These are phyloP conservation scores for Neoniphon sammara DNA, from an alignment of 2,797 vertebrate genomes.

Conservation along the genomic window DNA sequence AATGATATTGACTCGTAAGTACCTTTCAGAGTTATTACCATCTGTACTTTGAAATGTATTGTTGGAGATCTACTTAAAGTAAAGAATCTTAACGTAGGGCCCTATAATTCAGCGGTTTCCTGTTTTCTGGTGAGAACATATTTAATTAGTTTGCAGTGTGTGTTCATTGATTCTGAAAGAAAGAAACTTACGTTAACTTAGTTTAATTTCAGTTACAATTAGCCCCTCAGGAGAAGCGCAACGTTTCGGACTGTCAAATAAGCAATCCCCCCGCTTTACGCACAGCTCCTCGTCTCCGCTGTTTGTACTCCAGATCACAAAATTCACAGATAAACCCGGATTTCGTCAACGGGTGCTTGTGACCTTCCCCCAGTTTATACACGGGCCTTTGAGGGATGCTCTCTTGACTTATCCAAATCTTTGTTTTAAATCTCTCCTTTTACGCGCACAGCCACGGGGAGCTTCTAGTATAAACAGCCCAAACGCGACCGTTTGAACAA, in stretches of 20 bases:
- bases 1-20: slow-evolving; percentile 85
- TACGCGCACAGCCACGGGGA: slow-evolving; percentile 25
- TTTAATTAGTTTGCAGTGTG: not conserved
- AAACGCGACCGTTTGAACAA: not conserved
- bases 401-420: not conserved
- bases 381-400: not conserved
- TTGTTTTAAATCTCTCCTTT: not conserved
- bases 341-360: not conserved
- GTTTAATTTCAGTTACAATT: not conserved
- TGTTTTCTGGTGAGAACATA: slow-evolving; percentile 3
- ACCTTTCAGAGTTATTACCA: not conserved
- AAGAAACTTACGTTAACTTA: not conserved
- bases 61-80: not conserved
- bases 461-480: not conserved
- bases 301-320: slow-evolving; percentile 17
- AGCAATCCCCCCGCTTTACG: slow-evolving; percentile 48
- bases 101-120: slow-evolving; percentile 18
- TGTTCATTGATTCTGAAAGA: not conserved
- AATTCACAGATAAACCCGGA: slow-evolving; percentile 3
- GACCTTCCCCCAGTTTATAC: not conserved
- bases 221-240: slow-evolving; percentile 19
- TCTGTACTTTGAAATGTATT: not conserved
- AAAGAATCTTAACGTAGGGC: not conserved
- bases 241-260: slow-evolving; percentile 76
- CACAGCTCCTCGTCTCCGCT: slow-evolving; percentile 36